Base-by-base conservation (phyloP, 2,113 vertebrate genomes). In the Shinisaurus crocodilurus region DNA sequence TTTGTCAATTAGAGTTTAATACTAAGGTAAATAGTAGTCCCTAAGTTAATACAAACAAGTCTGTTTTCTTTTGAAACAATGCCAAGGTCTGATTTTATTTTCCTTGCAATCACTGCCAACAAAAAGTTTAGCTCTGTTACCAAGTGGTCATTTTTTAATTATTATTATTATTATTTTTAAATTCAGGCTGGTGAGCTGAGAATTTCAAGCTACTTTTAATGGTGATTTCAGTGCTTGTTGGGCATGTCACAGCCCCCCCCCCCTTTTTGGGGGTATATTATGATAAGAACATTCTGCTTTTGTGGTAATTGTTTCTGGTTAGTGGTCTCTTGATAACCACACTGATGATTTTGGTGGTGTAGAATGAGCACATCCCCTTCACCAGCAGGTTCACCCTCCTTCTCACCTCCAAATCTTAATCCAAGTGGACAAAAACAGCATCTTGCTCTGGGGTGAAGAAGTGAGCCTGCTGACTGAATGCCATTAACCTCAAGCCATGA, bases 201-300 rank as follows among this genome's bases (percentile, higher is more conserved):
- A 96, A 94, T 94, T 94, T 95, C 92, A 93, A 92, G 92, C 94
- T 96, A 92, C 94, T 92, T 96, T 90, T 95, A 92, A 95, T 96
- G 93, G 90, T 92, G 94, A 92, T 95, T 95, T 96, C 94, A 95
- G 93, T 96, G 94, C 95, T 95, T 92, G 93, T 91, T 93, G 90
- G 82, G 57, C 72, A 43, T 93, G 91, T 91, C 95, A 57, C 94
- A 92, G 81, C 95, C 96, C 94, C 92, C 93, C 82, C 72, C 94
- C 90, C 92, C 67, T 79, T 94, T 95, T 95, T 92, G 54, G 54
- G n/a, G 72, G 96, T 94, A 94, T 92, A 92, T 92, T 94, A 69
- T 40, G 29, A 96, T 65, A 93, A 93, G 67, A 92, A 90, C 92
- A 95, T 95, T 95, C 95, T 94, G 96, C 93, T 92, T 91, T 89